A percentile compares a stretch with the other conserved stretches of the same genome.
Conservation (phyloP, 2,888 invertebrate species). For the Pseudococcus jackbeardsleyi region DNA sequence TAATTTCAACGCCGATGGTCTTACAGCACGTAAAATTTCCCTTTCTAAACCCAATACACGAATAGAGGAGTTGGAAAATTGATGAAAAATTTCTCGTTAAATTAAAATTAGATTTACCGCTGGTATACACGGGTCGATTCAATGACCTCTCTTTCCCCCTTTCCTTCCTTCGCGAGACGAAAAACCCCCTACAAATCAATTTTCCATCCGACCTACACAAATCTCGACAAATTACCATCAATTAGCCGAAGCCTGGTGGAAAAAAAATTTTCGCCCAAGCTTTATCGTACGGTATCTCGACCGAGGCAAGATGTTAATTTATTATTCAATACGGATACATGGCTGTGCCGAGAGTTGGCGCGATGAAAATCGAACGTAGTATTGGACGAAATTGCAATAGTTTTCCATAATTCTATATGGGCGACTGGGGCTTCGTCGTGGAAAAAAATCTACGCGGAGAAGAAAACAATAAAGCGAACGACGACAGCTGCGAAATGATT, state of each 20-base stretch:
- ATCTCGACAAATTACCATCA: slow-evolving; percentile 23
- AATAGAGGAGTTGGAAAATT: too few species aligned
- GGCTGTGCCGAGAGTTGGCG: not conserved
- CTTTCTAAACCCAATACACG: too few species aligned
- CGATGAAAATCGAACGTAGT: slow-evolving; percentile 19
- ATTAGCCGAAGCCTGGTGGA: not conserved
- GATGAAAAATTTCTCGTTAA: too few species aligned
- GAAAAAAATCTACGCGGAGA: not conserved
- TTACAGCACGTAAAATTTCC: too few species aligned
- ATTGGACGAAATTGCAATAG: slow-evolving; percentile 9
- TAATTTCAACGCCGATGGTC: too few species aligned
- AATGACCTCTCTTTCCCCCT: not conserved
- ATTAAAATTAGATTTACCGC: too few species aligned
- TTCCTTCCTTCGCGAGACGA: not conserved
- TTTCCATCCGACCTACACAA: not conserved
- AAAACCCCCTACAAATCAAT: not conserved
- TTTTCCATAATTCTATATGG: not conserved
- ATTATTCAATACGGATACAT: slow-evolving; percentile 27
- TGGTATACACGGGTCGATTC: not conserved
- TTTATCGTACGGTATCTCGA: not conserved
- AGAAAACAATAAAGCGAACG: slow-evolving; percentile 47
- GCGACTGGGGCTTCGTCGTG: not conserved
- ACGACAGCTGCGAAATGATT: slow-evolving; percentile 41
- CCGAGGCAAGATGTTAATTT: slow-evolving; percentile 20
- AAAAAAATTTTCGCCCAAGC: not conserved